Conservation (phyloP, 2,113 vertebrate genomes). For the Agelaius phoeniceus region DNA sequence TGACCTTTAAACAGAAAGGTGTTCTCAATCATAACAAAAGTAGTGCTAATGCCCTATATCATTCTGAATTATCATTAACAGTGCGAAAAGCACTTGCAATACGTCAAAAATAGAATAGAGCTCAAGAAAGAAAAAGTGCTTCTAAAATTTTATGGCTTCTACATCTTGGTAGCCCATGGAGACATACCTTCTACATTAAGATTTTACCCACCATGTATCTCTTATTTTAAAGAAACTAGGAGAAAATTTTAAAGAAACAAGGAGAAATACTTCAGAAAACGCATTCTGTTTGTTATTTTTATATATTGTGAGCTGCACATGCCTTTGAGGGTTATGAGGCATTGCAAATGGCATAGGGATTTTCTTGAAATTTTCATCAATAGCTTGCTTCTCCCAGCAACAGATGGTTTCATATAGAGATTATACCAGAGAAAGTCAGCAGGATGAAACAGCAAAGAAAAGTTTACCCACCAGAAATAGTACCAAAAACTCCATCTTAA, state of each 20-base stretch:
- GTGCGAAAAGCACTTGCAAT: neutral
- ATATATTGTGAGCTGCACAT: neutral
- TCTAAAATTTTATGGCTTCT: neutral
- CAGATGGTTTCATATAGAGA: neutral
- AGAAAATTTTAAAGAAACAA: neutral
- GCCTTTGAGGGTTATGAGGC: neutral
- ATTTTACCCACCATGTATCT: neutral
- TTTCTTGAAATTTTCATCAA: conserved; percentile 27
- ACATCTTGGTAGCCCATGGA: neutral
- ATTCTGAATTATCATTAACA: neutral
- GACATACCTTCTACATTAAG: neutral
- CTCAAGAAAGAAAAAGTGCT: neutral
- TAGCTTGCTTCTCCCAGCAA: neutral
- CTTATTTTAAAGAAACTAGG: neutral
- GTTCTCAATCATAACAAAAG: neutral
- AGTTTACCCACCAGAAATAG: neutral
- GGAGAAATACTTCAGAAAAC: neutral
- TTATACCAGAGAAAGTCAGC: neutral
- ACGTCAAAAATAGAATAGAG: neutral
- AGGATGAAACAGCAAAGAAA: neutral
- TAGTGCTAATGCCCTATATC: neutral
- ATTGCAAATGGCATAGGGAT: neutral
- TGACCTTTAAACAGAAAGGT: neutral
- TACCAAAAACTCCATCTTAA: neutral
- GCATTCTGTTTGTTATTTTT: neutral